Evolutionary conservation across 2,888 invertebrate genomes (phyloP), one percentile per base, ranked within the genome.

Genomic region (Caenorhabditis angaria): DNA sequence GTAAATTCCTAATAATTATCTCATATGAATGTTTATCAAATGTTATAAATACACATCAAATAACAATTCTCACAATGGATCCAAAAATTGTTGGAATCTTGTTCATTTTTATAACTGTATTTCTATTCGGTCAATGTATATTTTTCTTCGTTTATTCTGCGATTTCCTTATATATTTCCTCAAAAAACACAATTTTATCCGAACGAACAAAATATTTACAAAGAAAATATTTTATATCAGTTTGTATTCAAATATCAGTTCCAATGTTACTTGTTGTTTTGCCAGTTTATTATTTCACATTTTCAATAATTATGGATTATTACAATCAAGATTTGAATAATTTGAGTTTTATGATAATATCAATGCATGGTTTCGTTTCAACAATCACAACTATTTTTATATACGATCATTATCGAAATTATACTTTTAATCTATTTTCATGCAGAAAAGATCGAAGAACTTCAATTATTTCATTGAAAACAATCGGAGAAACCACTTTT

Each of bases 241-340:
- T 69, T 28, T 69, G 69, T 20, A 56, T 69, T 53, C 57, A 65
- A 53, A 54, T 65, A n/a, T 32, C 55, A 14, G 50, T 69, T 18
- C 69, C 69, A n/a, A 25, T 69, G 29, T 50, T 55, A 6, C 63
- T 69, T 0, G 60, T 69, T 20, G 60, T 54, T 4, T 48, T 53
- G n/a, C 69, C 69, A 12, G 69, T 64, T 1, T 50, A 22, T 41
- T 69, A 69, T 47, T 69, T 61, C 28, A 51, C 57, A 5, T 69
- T 64, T 29, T 69, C 69, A 22, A 69, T 69, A 6, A 22, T 61
- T 47, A 61, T 61, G 0, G 64, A 64, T n/a, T 61, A 41, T 22
- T 69, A 69, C n/a, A 60, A 56, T 51, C 69, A 69, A 69, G 69
- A 35, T 8, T 51, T 56, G 29, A 69, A 69, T 55, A 69, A 69